Evolutionary conservation across 2,888 invertebrate species (phyloP).

Genomic region (Dioctria linearis): DNA sequence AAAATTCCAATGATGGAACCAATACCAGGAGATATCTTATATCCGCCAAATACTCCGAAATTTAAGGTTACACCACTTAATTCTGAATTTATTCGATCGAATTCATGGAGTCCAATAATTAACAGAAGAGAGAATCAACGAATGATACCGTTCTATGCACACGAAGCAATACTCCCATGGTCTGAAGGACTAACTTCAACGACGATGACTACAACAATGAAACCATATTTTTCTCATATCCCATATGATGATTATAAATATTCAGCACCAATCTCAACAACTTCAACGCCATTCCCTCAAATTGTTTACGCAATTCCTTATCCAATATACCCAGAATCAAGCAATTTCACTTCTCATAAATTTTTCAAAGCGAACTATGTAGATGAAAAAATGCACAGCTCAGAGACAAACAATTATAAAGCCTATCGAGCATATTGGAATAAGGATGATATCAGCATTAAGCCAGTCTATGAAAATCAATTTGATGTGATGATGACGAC

Average conservation of each 20-base stretch:
- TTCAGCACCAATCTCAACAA: not conserved
- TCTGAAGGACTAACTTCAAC: not conserved
- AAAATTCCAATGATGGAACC: slow-evolving; percentile 69
- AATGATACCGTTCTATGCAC: slow-evolving; percentile 68
- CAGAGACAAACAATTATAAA: not conserved
- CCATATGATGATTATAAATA: not conserved
- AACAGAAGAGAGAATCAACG: not conserved
- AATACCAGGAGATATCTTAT: slow-evolving; percentile 67
- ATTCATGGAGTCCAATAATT: not conserved
- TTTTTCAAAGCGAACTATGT: not conserved
- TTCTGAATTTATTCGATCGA: not conserved
- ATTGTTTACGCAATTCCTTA: slow-evolving; percentile 45
- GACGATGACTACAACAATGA: not conserved
- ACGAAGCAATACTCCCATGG: slow-evolving; percentile 65
- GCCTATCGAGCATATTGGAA: slow-evolving; percentile 39
- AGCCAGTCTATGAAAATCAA: slow-evolving; percentile 28
- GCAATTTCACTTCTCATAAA: not conserved
- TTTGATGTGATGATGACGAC: not conserved
- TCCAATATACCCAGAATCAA: slow-evolving; percentile 2
- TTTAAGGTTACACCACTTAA: slow-evolving; percentile 66
- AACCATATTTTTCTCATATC: slow-evolving; percentile 10
- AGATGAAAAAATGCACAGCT: not conserved
- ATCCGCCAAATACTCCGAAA: slow-evolving; percentile 66
- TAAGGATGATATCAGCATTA: slow-evolving; percentile 26
- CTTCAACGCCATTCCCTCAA: slow-evolving; percentile 31